phyloP scores from a whole-genome alignment of 2,888 invertebrate genomes.

The Scaptomyza flava region DNA sequence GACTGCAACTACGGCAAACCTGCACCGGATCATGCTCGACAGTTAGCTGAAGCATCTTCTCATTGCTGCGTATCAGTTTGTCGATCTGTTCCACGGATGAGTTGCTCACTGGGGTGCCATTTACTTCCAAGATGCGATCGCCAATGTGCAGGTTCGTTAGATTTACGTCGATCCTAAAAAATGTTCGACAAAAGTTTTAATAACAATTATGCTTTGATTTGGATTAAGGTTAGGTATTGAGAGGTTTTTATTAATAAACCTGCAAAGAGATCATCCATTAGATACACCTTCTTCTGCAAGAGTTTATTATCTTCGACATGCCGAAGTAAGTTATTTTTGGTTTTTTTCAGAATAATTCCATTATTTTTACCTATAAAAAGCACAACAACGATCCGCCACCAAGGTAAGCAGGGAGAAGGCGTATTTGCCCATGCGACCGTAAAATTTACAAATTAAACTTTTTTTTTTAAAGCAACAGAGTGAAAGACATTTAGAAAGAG shows the following conservation, averaged over 20 bases:
- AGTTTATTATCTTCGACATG: background rate
- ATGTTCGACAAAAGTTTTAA: background rate
- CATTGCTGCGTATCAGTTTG: slow-evolving; percentile 89
- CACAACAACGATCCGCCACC: slow-evolving; percentile 89
- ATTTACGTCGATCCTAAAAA: slow-evolving; percentile 90
- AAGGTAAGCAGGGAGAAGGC: slow-evolving; percentile 89
- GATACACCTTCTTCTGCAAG: background rate
- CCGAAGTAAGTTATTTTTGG: background rate
- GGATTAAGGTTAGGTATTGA: too few relatives aligned
- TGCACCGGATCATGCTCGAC: slow-evolving; percentile 95
- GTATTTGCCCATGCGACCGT: slow-evolving; percentile 89
- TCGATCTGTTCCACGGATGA: slow-evolving; percentile 92
- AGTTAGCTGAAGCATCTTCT: slow-evolving; percentile 92
- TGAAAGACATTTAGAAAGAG: slow-evolving; percentile 24
- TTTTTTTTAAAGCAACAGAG: slow-evolving; percentile 35
- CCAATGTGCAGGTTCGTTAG: slow-evolving; percentile 94
- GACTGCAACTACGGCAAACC: slow-evolving; percentile 86
- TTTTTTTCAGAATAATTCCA: background rate
- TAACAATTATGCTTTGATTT: background rate
- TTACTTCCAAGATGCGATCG: slow-evolving; percentile 96
- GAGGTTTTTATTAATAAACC: background rate
- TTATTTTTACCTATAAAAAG: slow-evolving; percentile 88
- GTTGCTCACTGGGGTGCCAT: slow-evolving; percentile 94
- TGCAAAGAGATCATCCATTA: background rate
- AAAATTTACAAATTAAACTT: slow-evolving; percentile 86